Percentiles rank a stretch among this genome's conserved stretches.
phyloP scores from a whole-genome alignment of 2,888 invertebrate genomes.

The Esperia sulphurella region DNA sequence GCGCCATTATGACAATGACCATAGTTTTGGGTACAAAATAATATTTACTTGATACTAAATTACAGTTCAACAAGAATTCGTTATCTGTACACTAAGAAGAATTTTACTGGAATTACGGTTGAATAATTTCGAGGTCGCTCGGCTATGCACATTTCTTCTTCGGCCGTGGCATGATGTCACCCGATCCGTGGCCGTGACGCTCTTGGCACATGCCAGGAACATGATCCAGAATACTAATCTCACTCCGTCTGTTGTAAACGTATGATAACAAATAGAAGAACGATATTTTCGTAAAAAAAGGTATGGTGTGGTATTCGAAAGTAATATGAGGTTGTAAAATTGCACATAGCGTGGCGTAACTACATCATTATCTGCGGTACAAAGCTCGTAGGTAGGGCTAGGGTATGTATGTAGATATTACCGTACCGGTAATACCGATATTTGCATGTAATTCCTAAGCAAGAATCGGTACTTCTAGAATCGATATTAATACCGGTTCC shows the following conservation, averaged over 20 bases:
- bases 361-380: no score
- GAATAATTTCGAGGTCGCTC: conserved; percentile 8
- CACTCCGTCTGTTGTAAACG: conserved; percentile 10
- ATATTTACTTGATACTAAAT: neutral
- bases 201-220: conserved; percentile 63
- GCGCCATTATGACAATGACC: no score
- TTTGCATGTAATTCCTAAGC: no score
- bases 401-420: no score
- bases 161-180: conserved; percentile 38
- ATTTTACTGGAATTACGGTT: no score
- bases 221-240: conserved; percentile 29
- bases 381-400: no score
- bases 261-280: conserved; percentile 8
- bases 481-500: no score
- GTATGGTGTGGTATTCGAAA: conserved; percentile 7
- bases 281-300: conserved; percentile 11
- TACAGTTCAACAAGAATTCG: no score
- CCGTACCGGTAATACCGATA: no score
- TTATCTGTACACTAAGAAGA: no score
- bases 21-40: no score
- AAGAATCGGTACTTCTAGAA: no score
- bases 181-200: conserved; percentile 49
- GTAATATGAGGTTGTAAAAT: conserved; percentile 45
- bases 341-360: conserved; percentile 51
- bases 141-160: conserved; percentile 12